These are phyloP conservation scores for Oscheius sp. DNA, from an alignment of 2,888 invertebrate species.

Conservation along the genomic window DNA sequence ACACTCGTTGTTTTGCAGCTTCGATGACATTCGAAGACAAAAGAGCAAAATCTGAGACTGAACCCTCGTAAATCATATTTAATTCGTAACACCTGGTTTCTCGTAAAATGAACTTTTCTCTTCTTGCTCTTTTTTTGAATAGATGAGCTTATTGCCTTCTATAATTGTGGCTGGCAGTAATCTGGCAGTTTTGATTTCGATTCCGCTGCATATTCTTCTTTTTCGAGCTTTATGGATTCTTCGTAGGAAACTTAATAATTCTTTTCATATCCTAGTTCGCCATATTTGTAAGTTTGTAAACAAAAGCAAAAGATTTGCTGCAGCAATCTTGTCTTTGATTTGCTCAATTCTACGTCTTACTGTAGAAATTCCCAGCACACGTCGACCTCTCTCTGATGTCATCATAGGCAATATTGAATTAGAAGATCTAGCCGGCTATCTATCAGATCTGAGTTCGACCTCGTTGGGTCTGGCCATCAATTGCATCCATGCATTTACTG, in stretches of 20 bases:
- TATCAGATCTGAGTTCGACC: background rate
- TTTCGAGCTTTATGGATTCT: slow-evolving; percentile 1
- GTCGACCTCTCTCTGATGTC: background rate
- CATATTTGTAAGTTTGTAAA: background rate
- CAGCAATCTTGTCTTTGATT: background rate
- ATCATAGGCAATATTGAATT: background rate
- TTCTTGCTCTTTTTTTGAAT: background rate
- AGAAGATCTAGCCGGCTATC: background rate
- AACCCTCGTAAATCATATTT: too few species aligned
- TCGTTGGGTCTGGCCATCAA: background rate
- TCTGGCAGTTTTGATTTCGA: background rate
- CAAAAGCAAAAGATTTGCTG: background rate
- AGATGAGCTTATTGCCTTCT: background rate
- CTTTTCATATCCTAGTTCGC: background rate
- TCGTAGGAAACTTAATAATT: background rate
- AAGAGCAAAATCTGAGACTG: too few species aligned
- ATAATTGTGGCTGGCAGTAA: background rate
- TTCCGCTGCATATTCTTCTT: slow-evolving; percentile 3
- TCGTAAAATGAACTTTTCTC: too few species aligned
- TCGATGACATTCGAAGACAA: too few species aligned
- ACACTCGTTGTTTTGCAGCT: too few species aligned
- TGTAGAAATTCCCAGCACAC: background rate
- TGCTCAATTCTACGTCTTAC: background rate
- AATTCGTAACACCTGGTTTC: too few species aligned
- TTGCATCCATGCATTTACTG: slow-evolving; percentile 6